phyloP scores from a whole-genome alignment of 2,797 vertebrate genomes.

The Echeneis naucrates region DNA sequence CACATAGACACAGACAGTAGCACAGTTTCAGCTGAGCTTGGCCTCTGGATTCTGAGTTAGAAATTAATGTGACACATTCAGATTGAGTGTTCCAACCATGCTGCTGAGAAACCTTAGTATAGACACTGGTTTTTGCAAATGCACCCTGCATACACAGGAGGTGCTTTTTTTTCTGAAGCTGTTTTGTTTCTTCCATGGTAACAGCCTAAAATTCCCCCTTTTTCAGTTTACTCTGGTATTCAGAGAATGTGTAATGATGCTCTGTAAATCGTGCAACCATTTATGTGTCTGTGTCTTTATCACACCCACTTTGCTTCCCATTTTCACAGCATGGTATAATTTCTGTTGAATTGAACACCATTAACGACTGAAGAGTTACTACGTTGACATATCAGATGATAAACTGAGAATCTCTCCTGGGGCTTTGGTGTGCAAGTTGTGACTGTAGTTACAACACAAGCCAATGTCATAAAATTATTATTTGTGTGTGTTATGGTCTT shows the following conservation, averaged over 20 bases:
- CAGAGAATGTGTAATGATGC: slow-evolving; percentile 15
- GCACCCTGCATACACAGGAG: slow-evolving; percentile 1
- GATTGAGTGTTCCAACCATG: too few relatives aligned
- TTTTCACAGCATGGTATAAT: slow-evolving; percentile 22
- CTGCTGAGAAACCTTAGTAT: background rate
- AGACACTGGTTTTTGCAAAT: background rate
- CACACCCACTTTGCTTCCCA: slow-evolving; percentile 28
- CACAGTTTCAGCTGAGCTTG: background rate
- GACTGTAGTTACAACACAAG: slow-evolving; percentile 64
- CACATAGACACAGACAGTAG: background rate
- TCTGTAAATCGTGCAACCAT: slow-evolving; percentile 42
- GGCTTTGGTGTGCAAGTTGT: slow-evolving; percentile 33
- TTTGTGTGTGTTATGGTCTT: slow-evolving; percentile 80
- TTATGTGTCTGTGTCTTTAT: slow-evolving; percentile 19
- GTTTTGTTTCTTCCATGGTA: slow-evolving; percentile 45
- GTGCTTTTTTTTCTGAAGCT: slow-evolving; percentile 2
- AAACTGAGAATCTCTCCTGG: slow-evolving; percentile 38
- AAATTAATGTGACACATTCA: background rate
- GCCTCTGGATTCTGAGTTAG: background rate
- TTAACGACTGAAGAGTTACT: slow-evolving; percentile 41
- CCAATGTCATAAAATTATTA: slow-evolving; percentile 74
- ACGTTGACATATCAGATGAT: slow-evolving; percentile 59
- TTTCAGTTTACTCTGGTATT: slow-evolving; percentile 28
- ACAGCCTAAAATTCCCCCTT: slow-evolving; percentile 25
- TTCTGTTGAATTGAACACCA: slow-evolving; percentile 31